Evolutionary conservation across 1,140 invertebrate genomes (phyloP), one percentile per base, ranked within the genome.

Genomic region (Oscheius sp.): DNA sequence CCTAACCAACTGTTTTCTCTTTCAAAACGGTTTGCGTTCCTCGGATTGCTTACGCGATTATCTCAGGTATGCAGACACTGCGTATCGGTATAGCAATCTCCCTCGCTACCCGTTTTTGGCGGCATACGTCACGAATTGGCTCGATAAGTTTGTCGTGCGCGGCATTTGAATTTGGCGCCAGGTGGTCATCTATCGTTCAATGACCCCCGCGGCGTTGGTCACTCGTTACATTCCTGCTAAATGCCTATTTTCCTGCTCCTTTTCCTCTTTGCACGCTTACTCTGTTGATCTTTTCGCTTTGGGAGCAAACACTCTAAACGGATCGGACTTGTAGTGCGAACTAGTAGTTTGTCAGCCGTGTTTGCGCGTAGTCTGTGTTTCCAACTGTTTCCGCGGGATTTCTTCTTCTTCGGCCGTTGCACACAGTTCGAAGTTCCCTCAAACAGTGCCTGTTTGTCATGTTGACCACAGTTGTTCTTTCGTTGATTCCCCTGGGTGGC

Each of bases 21-120:
- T n/a, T n/a, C n/a, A n/a, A n/a, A n/a, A n/a, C n/a, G n/a, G n/a
- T n/a, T n/a, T n/a, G n/a, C n/a, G n/a, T n/a, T n/a, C n/a, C n/a
- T n/a, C n/a, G n/a, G n/a, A n/a, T n/a, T n/a, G n/a, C n/a, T n/a
- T n/a, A n/a, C n/a, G n/a, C 49, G 28, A 13, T 23, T 55, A 55
- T 55, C 49, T 55, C 49, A 55, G 49, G 49, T 55, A 55, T 55
- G 49, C 49, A 55, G 7, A 26, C 23, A 26, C 4, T 13, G 49
- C 49, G 49, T 55, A 55, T 55, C 49, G 15, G 49, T 55, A 55
- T 55, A 55, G 49, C 49, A 55, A 55, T 55, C 49, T 55, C 28
- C 49, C 49, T 55, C 49, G 7, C 49, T 55, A 23, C 23, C 49
- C 49, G 23, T 55, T 13, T 23, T 23, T 23, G 7, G 7, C 49